These are phyloP conservation scores for human (Homo sapiens) DNA, from an alignment of 2,113 vertebrate genomes.

Conservation along the genomic window DNA sequence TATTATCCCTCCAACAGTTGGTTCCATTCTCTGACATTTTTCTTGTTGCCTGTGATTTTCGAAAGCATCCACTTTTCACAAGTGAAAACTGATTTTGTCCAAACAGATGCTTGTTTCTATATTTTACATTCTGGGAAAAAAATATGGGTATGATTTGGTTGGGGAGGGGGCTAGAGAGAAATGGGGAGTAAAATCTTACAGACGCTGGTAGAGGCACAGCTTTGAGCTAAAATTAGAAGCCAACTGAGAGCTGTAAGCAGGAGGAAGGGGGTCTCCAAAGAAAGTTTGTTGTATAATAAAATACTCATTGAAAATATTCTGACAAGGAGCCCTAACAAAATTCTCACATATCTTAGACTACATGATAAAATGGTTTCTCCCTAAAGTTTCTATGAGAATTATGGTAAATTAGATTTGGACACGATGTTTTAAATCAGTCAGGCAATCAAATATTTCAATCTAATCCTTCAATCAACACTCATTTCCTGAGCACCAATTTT, in stretches of 20 bases:
- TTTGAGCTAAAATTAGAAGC: constrained; percentile 71
- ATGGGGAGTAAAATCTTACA: constrained; percentile 51
- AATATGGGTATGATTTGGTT: constrained; percentile 68
- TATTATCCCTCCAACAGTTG: constrained; percentile 60
- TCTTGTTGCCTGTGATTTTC: constrained; percentile 75
- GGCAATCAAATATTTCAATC: constrained; percentile 58
- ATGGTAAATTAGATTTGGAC: constrained; percentile 51
- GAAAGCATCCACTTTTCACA: constrained; percentile 74
- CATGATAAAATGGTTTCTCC: constrained; percentile 58
- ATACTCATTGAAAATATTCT: constrained; percentile 76
- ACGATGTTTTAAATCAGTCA: constrained; percentile 58
- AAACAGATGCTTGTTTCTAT: constrained; percentile 82
- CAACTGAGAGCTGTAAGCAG: constrained; percentile 60
- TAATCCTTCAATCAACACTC: constrained; percentile 60
- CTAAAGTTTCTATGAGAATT: constrained; percentile 49
- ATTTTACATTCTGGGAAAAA: constrained; percentile 76
- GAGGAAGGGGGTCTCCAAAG: constrained; percentile 71
- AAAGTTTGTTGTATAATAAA: constrained; percentile 79
- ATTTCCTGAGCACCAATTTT: constrained; percentile 19
- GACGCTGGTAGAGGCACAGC: constrained; percentile 54
- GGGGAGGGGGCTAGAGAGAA: constrained; percentile 63
- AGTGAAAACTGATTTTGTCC: constrained; percentile 80
- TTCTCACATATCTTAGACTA: constrained; percentile 60
- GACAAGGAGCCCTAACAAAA: constrained; percentile 68
- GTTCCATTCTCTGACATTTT: constrained; percentile 75